Evolutionary conservation across 2,888 invertebrate genomes (phyloP), one percentile per base, ranked within the genome.

Genomic region (Halictus quadricinctus): DNA sequence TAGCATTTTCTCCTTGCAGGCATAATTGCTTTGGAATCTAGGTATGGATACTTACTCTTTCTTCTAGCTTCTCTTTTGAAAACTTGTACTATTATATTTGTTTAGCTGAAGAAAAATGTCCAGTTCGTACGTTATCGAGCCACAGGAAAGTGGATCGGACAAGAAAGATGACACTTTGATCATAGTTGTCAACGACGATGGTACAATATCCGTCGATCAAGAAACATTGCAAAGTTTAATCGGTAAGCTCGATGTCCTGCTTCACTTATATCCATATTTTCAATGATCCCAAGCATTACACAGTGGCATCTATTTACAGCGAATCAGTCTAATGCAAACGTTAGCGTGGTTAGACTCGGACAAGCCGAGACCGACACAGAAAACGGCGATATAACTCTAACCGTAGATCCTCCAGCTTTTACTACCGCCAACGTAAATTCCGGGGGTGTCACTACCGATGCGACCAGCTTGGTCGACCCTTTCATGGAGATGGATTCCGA

Each of bases 101-200:
- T 80, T 54, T 80, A 85, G 85, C 54, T 72, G 76, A 78, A 82
- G 73, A 86, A 93, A 89, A 74, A 94, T 94, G 94, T 94, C 94
- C 73, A 94, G 93, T 87, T 93, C 94, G 36, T 93, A 92, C 75
- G 90, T 94, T 81, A 89, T 94, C 2, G 94, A 94, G 83, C 92
- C 93, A 64, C 92, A 92, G 81, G 92, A 92, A 76, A 93, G 91
- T 75, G 89, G 83, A 77, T 87, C 91, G 12, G 92, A 93, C 76
- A 94, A 94, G 93, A 97, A 97, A 95, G 96, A 96, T 94, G 97
- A 97, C 93, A 96, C 97, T 93, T 96, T 98, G 94, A 97, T 97
- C 92, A 97, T 98, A 94, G 97, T 98, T 94, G 97, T 98, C 94
- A 97, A 97, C 94, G 97, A 97, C 95, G 98, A 98, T 96, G 98